Conservation (phyloP, 92 coral and sea anemone genomes). For the Umimayanthus kanabou region DNA sequence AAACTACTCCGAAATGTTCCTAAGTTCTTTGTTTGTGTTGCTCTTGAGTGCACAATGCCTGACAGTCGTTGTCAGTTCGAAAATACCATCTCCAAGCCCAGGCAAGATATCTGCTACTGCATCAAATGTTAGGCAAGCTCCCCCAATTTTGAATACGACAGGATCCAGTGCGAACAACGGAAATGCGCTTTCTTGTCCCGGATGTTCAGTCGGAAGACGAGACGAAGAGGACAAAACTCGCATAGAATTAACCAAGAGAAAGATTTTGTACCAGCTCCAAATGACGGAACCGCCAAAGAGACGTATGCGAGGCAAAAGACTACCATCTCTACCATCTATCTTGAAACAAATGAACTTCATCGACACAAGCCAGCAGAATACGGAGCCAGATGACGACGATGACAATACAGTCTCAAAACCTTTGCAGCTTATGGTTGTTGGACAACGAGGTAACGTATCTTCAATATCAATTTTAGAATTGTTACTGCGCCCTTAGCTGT, state of each 20-base stretch:
- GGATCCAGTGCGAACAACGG: slow-evolving; percentile 7
- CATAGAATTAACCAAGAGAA: slow-evolving; percentile 9
- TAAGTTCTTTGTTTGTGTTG: neutral
- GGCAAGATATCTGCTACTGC: slow-evolving; percentile 11
- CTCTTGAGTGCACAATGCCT: slow-evolving; percentile 2
- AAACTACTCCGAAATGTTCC: slow-evolving; percentile 9
- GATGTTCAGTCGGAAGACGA: slow-evolving; percentile 34
- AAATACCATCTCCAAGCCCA: neutral
- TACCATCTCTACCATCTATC: neutral
- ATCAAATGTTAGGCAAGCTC: neutral
- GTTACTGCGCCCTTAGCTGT: neutral
- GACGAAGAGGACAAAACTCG: slow-evolving; percentile 31
- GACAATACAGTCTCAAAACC: slow-evolving; percentile 6
- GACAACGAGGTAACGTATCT: slow-evolving; percentile 12
- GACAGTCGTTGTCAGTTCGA: slow-evolving; percentile 17
- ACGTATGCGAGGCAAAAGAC: slow-evolving; percentile 13
- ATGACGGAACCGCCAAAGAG: slow-evolving; percentile 18
- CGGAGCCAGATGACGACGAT: slow-evolving; percentile 14
- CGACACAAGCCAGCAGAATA: neutral
- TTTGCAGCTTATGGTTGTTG: slow-evolving; percentile 25
- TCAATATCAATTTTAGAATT: neutral
- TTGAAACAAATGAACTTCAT: neutral
- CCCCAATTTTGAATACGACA: neutral
- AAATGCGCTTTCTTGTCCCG: slow-evolving; percentile 38
- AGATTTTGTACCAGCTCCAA: slow-evolving; percentile 17